These are phyloP conservation scores for Morus bassanus DNA, from an alignment of 2,797 vertebrate species.

Conservation along the genomic window DNA sequence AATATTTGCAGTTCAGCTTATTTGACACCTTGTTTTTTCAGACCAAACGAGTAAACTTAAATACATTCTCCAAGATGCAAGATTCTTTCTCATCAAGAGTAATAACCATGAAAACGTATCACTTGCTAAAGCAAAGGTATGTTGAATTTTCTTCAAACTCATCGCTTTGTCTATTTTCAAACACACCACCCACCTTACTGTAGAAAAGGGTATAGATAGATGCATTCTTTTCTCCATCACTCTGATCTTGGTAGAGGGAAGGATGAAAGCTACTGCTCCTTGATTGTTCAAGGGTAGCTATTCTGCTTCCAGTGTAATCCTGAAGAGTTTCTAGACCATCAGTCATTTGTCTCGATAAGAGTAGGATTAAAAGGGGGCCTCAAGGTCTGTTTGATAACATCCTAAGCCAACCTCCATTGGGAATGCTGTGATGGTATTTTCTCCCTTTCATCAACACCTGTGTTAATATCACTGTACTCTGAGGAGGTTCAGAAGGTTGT, in stretches of 20 bases:
- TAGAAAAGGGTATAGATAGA: neutral
- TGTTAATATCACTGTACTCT: neutral
- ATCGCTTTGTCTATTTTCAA: neutral
- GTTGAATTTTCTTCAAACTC: neutral
- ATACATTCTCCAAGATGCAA: slow-evolving; percentile 92
- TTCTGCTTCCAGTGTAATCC: neutral
- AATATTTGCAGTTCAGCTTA: neutral
- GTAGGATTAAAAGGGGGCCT: neutral
- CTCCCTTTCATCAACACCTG: neutral
- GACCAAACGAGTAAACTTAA: slow-evolving; percentile 94
- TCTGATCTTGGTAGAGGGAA: neutral
- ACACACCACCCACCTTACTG: neutral
- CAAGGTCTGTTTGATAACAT: neutral
- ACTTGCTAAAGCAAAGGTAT: slow-evolving; percentile 97
- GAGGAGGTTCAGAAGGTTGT: neutral
- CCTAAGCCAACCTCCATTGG: neutral
- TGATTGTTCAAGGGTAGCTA: neutral
- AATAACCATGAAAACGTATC: slow-evolving; percentile 99
- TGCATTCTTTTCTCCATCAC: neutral
- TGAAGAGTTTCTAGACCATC: neutral
- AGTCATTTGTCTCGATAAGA: neutral
- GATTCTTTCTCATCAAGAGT: slow-evolving; percentile 98
- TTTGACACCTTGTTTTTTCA: slow-evolving; percentile 70
- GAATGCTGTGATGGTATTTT: neutral
- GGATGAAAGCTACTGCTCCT: neutral